Base-by-base conservation (phyloP, 2,797 vertebrate species). In the Uromys caudimaculatus region DNA sequence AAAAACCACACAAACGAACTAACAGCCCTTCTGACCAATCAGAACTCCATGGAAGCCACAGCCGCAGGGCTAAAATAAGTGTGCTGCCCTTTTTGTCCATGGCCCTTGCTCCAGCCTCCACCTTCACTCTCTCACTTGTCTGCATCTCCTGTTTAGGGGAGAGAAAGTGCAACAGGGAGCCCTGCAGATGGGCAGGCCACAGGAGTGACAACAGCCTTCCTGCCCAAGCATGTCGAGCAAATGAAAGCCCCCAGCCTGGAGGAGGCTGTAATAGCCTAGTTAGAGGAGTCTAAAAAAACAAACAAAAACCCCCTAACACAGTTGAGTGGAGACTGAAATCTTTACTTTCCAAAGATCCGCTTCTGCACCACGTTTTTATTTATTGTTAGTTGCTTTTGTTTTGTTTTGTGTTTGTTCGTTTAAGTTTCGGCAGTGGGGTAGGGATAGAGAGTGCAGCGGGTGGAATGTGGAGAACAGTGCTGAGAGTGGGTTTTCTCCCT, bases 1-100 rank as follows among this genome's bases (percentile, higher is more conserved):
- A 79, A 96, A 96, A 98, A 96, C 96, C 97, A 95, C 93, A 97
- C 83, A 90, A 85, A 56, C 38, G 82, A 83, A 73, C 92, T 58
- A 58, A 91, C 85, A 89, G 79, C 41, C 75, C 93, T 79, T 85
- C 86, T 82, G 91, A 44, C 94, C 95, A 87, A 90, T 82, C 67
- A 24, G 41, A 93, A 54, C 62, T 50, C 13, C 50, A 91, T 6
- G 62, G 81, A 73, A 93, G 85, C 73, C 86, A 50, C 44, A 73
- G 94, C 60, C 92, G 81, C 84, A 5, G 83, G 87, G 69, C 77
- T 88, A 81, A 91, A 90, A 77, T 12, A 79, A 89, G 67, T 1
- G 4, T 52, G 19, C 60, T 82, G 62, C 38, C n/a, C 56, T 83
- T 78, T 78, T 71, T 32, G 60, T 12, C 21, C 35, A 76, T 52